Percentiles rank a stretch among this genome's conserved stretches.
Conservation (phyloP, 2,888 invertebrate genomes). For the Caradrina kadenii region DNA sequence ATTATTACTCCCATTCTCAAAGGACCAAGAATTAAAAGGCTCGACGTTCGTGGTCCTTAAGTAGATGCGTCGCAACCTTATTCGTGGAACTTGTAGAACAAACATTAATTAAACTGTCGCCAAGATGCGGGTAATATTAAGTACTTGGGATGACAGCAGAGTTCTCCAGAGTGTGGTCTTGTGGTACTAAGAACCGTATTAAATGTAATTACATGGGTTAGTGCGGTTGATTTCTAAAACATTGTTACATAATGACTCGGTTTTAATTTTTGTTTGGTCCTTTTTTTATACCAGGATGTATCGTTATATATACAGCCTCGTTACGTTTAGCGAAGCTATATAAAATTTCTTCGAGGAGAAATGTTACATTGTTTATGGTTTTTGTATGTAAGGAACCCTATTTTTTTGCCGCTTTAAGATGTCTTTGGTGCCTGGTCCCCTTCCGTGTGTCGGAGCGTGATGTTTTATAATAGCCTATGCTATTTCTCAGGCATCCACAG, state of each 20-base stretch:
- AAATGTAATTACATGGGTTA: not conserved
- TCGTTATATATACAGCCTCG: no score
- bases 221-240: no score
- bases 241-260: not conserved
- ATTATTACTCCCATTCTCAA: slow-evolving; percentile 3
- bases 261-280: not conserved
- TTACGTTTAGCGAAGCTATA: no score
- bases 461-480: no score
- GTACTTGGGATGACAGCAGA: slow-evolving; percentile 17
- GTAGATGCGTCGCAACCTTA: slow-evolving; percentile 12
- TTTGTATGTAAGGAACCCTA: not conserved
- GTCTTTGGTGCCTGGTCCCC: no score
- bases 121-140: slow-evolving; percentile 32
- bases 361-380: not conserved
- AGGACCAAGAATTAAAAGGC: slow-evolving; percentile 1
- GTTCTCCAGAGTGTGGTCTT: slow-evolving; percentile 6
- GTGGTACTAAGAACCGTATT: not conserved
- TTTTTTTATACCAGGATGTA: not conserved
- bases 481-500: no score
- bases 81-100: slow-evolving; percentile 34
- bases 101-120: slow-evolving; percentile 47
- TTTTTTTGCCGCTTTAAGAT: no score
- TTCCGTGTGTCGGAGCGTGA: no score
- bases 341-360: no score
- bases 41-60: slow-evolving; percentile 12